Percentiles rank a stretch among this genome's conserved stretches.
Evolutionary conservation across 2,113 vertebrate genomes (phyloP).

Genomic region (Rhinopomastus cyanomelas): DNA sequence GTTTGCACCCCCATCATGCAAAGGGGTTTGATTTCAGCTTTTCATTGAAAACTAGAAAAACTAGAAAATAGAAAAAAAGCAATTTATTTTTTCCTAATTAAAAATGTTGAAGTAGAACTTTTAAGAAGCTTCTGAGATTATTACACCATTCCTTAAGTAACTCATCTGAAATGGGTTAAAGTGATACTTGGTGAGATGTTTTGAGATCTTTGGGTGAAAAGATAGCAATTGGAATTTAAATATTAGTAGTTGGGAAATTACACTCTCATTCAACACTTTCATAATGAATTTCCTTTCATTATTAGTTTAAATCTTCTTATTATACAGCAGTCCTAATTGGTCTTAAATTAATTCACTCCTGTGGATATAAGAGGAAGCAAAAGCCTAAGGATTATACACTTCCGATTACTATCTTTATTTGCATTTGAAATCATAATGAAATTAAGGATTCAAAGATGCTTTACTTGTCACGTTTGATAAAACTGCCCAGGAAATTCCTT

Average conservation of each 20-base stretch:
- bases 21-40: not conserved
- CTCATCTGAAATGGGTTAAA: not conserved
- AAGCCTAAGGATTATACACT: not conserved
- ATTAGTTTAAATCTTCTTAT: conserved; percentile 1
- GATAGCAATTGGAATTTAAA: not conserved
- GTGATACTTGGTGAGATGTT: not conserved
- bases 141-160: not conserved
- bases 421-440: conserved; percentile 17
- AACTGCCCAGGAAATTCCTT: not conserved
- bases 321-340: not conserved
- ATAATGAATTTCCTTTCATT: conserved; percentile 10
- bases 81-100: not conserved
- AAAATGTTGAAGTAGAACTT: not conserved
- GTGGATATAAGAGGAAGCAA: not conserved
- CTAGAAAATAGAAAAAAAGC: no score
- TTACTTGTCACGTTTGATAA: not conserved
- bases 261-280: not conserved
- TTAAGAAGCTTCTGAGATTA: not conserved
- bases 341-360: not conserved
- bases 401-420: not conserved
- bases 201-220: not conserved
- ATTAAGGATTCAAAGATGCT: not conserved
- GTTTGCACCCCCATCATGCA: not conserved
- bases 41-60: not conserved
- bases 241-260: not conserved